A percentile compares a stretch with the other conserved stretches of the same genome.
These are phyloP conservation scores for Nasonovia ribisnigri DNA, from an alignment of 2,888 invertebrate genomes.

Conservation along the genomic window DNA sequence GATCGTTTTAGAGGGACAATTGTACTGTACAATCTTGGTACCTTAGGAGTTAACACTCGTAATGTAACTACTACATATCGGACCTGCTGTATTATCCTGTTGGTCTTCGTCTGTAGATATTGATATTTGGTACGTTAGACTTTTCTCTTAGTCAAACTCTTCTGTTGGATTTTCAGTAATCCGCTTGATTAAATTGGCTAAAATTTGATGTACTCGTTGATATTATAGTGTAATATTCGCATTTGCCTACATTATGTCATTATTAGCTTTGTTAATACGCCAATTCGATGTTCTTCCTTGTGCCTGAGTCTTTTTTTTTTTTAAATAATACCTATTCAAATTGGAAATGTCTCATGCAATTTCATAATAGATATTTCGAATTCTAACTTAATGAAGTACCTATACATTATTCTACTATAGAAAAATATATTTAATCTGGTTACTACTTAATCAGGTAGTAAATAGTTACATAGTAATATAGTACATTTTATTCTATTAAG, in stretches of 20 bases:
- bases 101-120: slow-evolving; percentile 20
- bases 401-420: neutral
- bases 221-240: neutral
- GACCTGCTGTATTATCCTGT: neutral
- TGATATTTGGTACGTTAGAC: neutral
- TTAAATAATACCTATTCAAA: neutral
- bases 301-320: neutral
- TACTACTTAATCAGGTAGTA: neutral
- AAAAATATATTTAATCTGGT: neutral
- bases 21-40: neutral
- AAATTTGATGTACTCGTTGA: neutral
- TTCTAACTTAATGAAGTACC: neutral
- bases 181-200: slow-evolving; percentile 38
- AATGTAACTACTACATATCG: neutral
- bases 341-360: neutral
- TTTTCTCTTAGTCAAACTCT: neutral
- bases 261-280: neutral
- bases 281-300: neutral
- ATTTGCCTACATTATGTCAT: neutral
- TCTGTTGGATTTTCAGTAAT: neutral
- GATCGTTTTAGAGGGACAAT: neutral
- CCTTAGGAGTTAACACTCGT: neutral
- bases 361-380: neutral
- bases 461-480: neutral
- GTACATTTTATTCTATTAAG: neutral